Base-by-base conservation (phyloP, 2,888 invertebrate genomes). In the Drosophila paranaensis region DNA sequence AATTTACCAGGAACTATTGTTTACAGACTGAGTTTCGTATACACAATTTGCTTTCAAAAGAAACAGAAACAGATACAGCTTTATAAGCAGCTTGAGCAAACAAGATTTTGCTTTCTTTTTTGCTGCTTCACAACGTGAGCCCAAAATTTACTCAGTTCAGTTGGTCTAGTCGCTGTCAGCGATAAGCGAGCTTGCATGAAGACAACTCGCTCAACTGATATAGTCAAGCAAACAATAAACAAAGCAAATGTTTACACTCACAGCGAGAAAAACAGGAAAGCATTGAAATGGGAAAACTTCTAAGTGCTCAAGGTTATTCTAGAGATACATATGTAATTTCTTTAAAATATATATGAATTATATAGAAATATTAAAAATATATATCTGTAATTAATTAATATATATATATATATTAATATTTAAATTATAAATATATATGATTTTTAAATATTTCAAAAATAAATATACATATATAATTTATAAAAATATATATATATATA, bases 141-240 rank as follows among this genome's bases (percentile, higher is more conserved):
- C 20, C n/a, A 50, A 48, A 39, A 60, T 45, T 67, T 16, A 45
- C 25, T 50, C 10, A 46, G n/a, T 20, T 60, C 13, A 35, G 35
- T 27, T 16, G 16, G 13, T 48, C 33, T 54, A 48, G 65, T 37
- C 35, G 30, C 6, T 56, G 20, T 25, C 25, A 14, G 30, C 50
- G 67, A 66, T 67, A 67, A 65, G 39, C n/a, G 10, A 39, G 13
- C 9, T 42, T 46, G 53, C 4, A 16, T 6, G 30, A 30, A 42
- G 6, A 30, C 11, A n/a, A 35, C 20, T 60, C 25, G 25, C 35
- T 20, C 11, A 37, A 37, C 48, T 30, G 43, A 62, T 42, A 37
- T 51, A 14, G 16, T 61, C 27, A 43, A 61, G 30, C 35, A 64
- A 60, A 57, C 30, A 45, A 45, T 14, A 57, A 62, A 16, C 37